Base-by-base conservation (phyloP, 2,797 vertebrate species). In the Protonibea diacanthus region DNA sequence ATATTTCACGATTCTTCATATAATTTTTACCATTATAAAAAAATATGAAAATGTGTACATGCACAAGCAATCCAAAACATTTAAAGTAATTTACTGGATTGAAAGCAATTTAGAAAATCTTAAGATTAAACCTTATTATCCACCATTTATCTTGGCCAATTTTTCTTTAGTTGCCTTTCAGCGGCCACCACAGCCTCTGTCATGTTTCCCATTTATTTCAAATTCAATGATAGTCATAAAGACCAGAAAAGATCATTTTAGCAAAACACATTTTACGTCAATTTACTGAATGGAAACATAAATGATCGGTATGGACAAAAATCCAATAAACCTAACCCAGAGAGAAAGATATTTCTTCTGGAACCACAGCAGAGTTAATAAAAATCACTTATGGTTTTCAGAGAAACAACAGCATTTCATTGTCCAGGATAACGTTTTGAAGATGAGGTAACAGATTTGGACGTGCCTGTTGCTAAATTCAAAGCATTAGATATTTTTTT, bases 251-350 rank as follows among this genome's bases (percentile, higher is more conserved):
- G 76, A 89, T 88, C 18, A 87, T 92, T 94, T 86, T 78, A 82
- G 85, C 66, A 82, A 91, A 92, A 87, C 70, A 83, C 71, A 82
- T 89, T 90, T 85, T 58, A 87, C 40, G 68, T 90, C 85, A 88
- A 80, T 92, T 91, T 81, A 84, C 87, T 86, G 76, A 86, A 89
- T 91, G 91, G 85, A 94, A 93, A 91, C 65, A 74, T 85, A 89
- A 91, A 91, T 85, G 80, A 87, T 87, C 27, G 11, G 44, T 78
- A 88, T 78, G 75, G 89, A 82, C 45, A 85, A 86, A 87, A 86
- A 90, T 86, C 77, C 76, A 92, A 91, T 90, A 91, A 93, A 90
- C 71, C 47, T 68, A 78, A 90, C 86, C 64, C 64, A 88, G 53
- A 73, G 71, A 76, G 73, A 61, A 48, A 82, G 65, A 61, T 25